Evolutionary conservation across 2,797 vertebrate genomes (phyloP).

Genomic region (Oreochromis mossambicus): DNA sequence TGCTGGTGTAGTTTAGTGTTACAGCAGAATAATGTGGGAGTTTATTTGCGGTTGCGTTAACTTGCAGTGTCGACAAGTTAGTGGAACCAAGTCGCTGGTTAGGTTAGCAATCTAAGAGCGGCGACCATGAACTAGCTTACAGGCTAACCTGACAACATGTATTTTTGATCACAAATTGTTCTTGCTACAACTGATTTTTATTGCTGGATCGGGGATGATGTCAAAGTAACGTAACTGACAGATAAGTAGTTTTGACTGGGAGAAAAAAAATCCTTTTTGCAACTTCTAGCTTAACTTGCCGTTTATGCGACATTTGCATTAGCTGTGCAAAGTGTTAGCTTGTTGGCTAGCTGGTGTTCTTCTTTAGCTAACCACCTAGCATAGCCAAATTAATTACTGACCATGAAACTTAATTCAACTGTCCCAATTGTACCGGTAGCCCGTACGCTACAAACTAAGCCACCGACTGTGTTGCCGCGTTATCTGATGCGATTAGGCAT

Average conservation of each 20-base stretch:
- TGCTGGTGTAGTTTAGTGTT: not conserved
- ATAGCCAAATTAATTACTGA: not conserved
- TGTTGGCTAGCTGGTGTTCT: conserved; percentile 16
- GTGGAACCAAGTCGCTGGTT: conserved; percentile 29
- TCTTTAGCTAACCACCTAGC: conserved; percentile 4
- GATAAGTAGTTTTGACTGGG: not conserved
- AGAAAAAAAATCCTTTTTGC: not conserved
- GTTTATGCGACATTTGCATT: conserved; percentile 40
- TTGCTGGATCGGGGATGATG: not conserved
- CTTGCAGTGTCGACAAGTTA: conserved; percentile 27
- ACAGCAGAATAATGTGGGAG: not conserved
- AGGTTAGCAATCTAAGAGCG: conserved; percentile 34
- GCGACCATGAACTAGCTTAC: conserved; percentile 55
- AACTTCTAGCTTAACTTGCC: conserved; percentile 33
- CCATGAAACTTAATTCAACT: not conserved
- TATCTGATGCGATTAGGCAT: not conserved
- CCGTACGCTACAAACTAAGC: not conserved
- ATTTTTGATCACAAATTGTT: not conserved
- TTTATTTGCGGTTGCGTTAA: not conserved
- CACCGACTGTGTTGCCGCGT: not conserved
- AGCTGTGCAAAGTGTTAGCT: conserved; percentile 14
- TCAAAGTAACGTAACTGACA: too few relatives aligned
- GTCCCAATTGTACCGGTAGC: not conserved
- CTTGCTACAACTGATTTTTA: not conserved
- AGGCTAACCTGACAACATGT: conserved; percentile 47